Percentiles rank a stretch among this genome's conserved stretches.
Evolutionary conservation across 2,888 invertebrate genomes (phyloP).

Genomic region (Scaptomyza parva): DNA sequence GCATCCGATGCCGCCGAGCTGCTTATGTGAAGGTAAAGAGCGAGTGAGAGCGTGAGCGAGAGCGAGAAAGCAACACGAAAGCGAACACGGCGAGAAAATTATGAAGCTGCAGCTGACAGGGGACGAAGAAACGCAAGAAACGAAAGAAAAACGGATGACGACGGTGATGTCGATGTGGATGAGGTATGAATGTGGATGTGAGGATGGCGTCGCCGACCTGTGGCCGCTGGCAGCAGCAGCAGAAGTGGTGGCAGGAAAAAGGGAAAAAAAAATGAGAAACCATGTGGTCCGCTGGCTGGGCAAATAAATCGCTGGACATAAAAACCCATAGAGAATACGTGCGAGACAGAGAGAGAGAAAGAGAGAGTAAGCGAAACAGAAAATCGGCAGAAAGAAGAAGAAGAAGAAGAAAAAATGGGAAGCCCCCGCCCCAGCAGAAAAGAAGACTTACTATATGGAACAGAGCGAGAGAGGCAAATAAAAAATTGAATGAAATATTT

Average conservation of each 20-base stretch:
- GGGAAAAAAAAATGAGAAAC: constrained; percentile 73
- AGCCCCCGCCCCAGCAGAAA: constrained; percentile 18
- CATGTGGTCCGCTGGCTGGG: constrained; percentile 68
- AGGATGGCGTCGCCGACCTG: constrained; percentile 62
- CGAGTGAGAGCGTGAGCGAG: constrained; percentile 26
- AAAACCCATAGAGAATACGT: constrained; percentile 34
- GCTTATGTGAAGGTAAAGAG: constrained; percentile 42
- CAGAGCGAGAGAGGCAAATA: constrained; percentile 57
- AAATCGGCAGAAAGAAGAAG: constrained; percentile 41
- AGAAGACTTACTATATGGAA: constrained; percentile 25
- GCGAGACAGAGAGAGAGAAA: not conserved
- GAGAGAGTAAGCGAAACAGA: constrained; percentile 59
- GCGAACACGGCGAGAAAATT: constrained; percentile 63
- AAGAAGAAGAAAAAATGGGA: not conserved
- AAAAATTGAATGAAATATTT: constrained; percentile 82
- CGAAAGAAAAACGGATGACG: constrained; percentile 42
- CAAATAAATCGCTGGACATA: constrained; percentile 77
- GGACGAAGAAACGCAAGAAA: constrained; percentile 16
- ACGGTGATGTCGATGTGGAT: constrained; percentile 11
- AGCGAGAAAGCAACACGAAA: constrained; percentile 42
- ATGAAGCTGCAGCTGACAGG: constrained; percentile 67
- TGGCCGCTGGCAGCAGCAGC: constrained; percentile 38
- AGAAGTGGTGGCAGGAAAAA: too few relatives aligned
- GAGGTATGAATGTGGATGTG: not conserved
- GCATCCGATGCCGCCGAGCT: constrained; percentile 43